Conservation (phyloP, 2,113 vertebrate genomes). For the Callaeas wilsoni region DNA sequence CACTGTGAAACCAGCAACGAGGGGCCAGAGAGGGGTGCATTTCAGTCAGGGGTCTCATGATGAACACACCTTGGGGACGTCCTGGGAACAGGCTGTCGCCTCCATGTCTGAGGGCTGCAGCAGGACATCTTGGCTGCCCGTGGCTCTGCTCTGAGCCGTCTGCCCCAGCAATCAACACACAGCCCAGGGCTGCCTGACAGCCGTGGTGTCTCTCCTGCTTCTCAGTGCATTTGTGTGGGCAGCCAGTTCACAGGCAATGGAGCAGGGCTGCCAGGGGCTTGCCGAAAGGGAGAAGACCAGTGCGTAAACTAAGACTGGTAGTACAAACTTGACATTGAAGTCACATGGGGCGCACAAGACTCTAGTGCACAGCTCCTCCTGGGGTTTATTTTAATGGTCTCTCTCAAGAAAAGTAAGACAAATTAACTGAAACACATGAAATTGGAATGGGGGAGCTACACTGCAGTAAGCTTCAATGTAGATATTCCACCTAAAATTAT, state of each 20-base stretch:
- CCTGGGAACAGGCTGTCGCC: background rate
- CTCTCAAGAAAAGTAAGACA: background rate
- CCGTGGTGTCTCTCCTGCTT: background rate
- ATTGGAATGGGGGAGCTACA: background rate
- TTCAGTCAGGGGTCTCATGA: background rate
- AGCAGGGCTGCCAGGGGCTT: background rate
- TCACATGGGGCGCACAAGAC: background rate
- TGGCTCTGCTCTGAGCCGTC: background rate
- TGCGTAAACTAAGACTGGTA: background rate
- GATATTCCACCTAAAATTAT: background rate
- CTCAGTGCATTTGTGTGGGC: background rate
- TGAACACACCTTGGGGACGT: background rate
- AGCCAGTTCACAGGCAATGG: background rate
- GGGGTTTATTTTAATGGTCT: background rate
- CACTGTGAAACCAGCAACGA: background rate
- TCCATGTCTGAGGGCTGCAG: background rate
- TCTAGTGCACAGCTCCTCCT: background rate
- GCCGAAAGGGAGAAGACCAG: background rate
- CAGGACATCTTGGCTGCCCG: background rate
- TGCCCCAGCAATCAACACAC: background rate
- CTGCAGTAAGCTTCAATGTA: background rate
- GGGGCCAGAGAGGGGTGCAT: background rate
- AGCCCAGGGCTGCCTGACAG: background rate
- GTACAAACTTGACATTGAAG: background rate
- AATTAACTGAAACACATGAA: background rate